Conservation (phyloP, 2,113 vertebrate genomes). For the Nothoprocta perdicaria region DNA sequence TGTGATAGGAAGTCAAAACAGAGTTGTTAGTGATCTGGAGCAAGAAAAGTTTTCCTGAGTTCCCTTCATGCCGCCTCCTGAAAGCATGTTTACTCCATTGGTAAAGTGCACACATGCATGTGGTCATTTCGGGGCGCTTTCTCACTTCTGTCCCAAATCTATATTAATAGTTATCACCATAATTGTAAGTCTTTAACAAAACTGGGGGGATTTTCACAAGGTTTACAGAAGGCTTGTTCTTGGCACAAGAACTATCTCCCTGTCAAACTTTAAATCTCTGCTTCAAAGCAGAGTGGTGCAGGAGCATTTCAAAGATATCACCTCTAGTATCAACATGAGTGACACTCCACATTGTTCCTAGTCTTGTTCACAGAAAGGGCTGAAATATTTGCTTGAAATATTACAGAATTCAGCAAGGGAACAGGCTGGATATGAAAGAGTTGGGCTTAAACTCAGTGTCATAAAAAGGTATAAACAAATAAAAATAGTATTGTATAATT, state of each 20-base stretch:
- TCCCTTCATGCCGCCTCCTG: neutral
- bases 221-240: neutral
- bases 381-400: conserved; percentile 17
- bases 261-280: neutral
- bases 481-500: neutral
- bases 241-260: neutral
- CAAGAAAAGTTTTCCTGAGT: neutral
- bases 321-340: neutral
- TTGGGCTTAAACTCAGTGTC: neutral
- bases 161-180: neutral
- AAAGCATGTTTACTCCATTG: neutral
- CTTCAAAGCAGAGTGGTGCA: neutral
- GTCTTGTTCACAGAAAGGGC: neutral
- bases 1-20: neutral
- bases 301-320: neutral
- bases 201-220: neutral
- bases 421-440: neutral
- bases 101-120: neutral
- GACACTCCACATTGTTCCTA: neutral
- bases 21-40: neutral
- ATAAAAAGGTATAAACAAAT: neutral
- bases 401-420: neutral
- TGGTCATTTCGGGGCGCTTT: neutral
- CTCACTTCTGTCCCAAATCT: neutral
- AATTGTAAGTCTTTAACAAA: neutral